Conservation (phyloP, 2,113 vertebrate species). For the Lathamus discolor region DNA sequence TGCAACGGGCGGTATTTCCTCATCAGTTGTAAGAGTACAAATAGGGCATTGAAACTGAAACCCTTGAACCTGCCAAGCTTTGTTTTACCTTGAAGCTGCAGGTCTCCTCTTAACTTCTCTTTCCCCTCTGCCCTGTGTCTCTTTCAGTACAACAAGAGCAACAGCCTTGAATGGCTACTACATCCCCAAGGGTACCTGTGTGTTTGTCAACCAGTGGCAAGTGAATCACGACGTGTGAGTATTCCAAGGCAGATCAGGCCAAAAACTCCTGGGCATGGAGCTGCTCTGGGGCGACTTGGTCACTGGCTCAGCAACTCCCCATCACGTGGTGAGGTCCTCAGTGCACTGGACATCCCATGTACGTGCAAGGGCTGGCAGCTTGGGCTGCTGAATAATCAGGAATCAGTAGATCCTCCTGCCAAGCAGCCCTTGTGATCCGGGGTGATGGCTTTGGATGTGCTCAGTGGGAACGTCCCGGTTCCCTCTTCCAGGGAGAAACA, state of each 20-base stretch:
- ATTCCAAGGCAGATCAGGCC: background rate
- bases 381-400: background rate
- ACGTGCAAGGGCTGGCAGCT: background rate
- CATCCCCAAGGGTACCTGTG: conserved; percentile 88
- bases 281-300: background rate
- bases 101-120: background rate
- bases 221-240: conserved; percentile 94
- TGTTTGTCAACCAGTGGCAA: conserved; percentile 98
- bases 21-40: background rate
- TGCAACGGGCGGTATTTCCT: background rate
- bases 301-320: accelerated
- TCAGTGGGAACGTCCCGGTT: background rate
- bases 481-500: background rate
- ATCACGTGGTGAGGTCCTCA: background rate
- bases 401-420: background rate
- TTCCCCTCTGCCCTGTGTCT: accelerated
- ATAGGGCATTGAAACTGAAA: background rate
- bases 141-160: conserved; percentile 83
- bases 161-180: conserved; percentile 86
- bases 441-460: background rate
- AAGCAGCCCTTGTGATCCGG: background rate
- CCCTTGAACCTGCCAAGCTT: background rate
- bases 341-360: accelerated
- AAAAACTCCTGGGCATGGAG: background rate
- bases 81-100: accelerated